Conservation (phyloP, 1,140 invertebrate species). For the Kradibia gibbosae region DNA sequence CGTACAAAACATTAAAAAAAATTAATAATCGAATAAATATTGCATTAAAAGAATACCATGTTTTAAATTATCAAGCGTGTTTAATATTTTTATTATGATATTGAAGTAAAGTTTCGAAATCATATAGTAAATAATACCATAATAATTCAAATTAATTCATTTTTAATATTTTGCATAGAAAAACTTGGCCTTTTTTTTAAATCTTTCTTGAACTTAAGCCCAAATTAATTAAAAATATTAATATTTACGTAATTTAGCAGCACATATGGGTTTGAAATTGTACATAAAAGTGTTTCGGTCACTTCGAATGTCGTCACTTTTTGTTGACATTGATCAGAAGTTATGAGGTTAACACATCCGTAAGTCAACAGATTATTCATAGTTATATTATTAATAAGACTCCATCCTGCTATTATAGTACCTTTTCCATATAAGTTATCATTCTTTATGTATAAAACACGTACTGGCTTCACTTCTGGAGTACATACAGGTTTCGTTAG, state of each 20-base stretch:
- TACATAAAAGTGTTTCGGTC: neutral
- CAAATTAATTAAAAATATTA: too few relatives aligned
- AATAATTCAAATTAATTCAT: too few relatives aligned
- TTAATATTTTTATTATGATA: too few relatives aligned
- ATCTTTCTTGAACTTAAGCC: too few relatives aligned
- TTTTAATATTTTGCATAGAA: too few relatives aligned
- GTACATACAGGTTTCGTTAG: neutral
- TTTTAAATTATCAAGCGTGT: too few relatives aligned
- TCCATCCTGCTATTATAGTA: neutral
- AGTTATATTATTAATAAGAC: neutral
- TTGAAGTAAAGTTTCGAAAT: too few relatives aligned
- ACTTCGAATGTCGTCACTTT: neutral
- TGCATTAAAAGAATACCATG: too few relatives aligned
- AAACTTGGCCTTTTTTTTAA: too few relatives aligned
- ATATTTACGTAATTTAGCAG: constrained; percentile 9
- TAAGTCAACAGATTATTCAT: neutral
- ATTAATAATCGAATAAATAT: too few relatives aligned
- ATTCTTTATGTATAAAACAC: neutral
- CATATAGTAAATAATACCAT: too few relatives aligned
- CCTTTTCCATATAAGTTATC: neutral
- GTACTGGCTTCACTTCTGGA: neutral
- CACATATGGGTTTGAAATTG: neutral
- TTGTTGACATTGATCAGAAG: neutral
- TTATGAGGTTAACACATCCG: neutral
- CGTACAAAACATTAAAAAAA: too few relatives aligned